phyloP scores from a whole-genome alignment of 2,113 vertebrate species.

The Rhegmatorhina hoffmannsi region DNA sequence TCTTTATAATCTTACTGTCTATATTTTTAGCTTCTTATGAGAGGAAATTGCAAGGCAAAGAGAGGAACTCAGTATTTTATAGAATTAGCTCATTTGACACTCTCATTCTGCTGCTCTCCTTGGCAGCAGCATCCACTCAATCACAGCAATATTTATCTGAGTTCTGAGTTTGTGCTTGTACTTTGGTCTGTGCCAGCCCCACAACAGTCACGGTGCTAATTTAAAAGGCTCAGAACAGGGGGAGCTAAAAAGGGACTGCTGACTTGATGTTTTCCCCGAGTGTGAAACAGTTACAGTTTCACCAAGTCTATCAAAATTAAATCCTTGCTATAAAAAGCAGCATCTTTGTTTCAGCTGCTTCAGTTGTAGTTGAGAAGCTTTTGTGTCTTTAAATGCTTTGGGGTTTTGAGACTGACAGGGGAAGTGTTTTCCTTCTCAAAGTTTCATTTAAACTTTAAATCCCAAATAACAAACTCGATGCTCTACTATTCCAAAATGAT shows the following conservation, averaged over 20 bases:
- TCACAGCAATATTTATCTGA: background rate
- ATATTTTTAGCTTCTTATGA: background rate
- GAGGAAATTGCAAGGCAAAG: background rate
- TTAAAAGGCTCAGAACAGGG: background rate
- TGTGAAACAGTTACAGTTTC: slow-evolving; percentile 41
- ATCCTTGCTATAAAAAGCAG: background rate
- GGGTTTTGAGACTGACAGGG: background rate
- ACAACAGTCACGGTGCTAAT: slow-evolving; percentile 25
- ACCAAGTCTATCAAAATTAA: slow-evolving; percentile 36
- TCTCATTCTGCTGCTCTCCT: background rate
- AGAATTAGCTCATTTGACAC: background rate
- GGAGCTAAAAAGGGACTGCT: slow-evolving; percentile 29
- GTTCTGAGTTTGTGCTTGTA: background rate
- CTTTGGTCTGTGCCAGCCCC: background rate
- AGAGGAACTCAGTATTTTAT: background rate
- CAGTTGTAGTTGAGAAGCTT: background rate
- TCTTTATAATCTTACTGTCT: background rate
- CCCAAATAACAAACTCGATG: background rate
- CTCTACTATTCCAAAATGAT: background rate
- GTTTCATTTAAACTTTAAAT: background rate
- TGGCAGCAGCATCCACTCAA: background rate
- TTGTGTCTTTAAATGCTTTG: background rate
- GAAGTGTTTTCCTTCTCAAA: background rate
- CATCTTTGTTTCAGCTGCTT: slow-evolving; percentile 6
- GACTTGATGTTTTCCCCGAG: slow-evolving; percentile 8